Conservation (phyloP, 35 echinoderm and acorn worm species). For the Heliocidaris erythrogramma region DNA sequence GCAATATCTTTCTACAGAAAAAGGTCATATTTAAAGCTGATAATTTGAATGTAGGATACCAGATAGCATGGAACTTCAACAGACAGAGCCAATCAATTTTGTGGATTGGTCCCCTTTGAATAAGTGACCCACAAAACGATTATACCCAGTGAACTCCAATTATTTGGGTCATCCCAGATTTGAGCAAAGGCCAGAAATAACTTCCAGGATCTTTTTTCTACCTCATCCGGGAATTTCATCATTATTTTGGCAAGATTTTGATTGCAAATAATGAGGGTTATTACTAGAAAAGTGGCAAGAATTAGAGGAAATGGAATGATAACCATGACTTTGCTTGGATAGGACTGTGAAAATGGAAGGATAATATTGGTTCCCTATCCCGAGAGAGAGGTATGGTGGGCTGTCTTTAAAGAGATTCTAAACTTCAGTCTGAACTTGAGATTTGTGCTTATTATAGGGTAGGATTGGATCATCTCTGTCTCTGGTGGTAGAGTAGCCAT, state of each 20-base stretch:
- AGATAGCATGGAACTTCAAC: neutral
- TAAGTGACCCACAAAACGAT: neutral
- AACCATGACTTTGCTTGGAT: neutral
- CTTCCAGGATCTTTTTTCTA: neutral
- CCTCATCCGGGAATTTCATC: neutral
- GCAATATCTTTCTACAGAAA: too few species aligned
- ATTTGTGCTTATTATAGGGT: too few species aligned
- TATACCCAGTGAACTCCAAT: neutral
- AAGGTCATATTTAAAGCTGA: too few species aligned
- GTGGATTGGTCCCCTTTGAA: neutral
- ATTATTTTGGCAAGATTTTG: neutral
- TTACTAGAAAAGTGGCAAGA: conserved; percentile 10
- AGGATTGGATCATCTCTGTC: too few species aligned
- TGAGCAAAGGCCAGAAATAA: neutral
- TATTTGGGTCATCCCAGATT: neutral
- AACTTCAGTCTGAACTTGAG: too few species aligned
- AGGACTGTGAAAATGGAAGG: neutral
- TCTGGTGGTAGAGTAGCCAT: too few species aligned
- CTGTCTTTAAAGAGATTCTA: neutral
- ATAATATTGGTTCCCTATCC: neutral
- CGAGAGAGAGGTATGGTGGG: neutral
- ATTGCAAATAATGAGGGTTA: neutral
- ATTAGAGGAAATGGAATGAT: conserved; percentile 11
- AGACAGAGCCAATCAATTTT: neutral
- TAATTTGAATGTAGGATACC: neutral